Conservation (phyloP, 2,888 invertebrate genomes). For the Drosophila niveifrons region DNA sequence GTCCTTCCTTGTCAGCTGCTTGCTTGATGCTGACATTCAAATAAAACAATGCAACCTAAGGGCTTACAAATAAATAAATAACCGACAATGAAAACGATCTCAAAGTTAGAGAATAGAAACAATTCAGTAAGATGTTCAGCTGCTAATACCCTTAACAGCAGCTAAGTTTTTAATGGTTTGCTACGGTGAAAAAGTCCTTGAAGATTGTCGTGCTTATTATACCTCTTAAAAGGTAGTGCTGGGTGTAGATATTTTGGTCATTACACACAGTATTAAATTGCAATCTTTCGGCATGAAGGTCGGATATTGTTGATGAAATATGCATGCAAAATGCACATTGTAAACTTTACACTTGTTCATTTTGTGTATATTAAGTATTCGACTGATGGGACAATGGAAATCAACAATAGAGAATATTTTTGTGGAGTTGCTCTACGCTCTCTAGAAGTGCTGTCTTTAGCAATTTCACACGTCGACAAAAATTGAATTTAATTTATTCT, state of each 20-base stretch:
- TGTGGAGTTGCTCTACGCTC: not conserved
- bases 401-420: constrained; percentile 8
- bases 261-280: not conserved
- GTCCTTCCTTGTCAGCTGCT: constrained; percentile 17
- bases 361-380: not conserved
- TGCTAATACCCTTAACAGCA: constrained; percentile 3
- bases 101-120: not conserved
- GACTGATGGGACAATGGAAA: not conserved
- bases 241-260: constrained; percentile 2
- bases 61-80: constrained; percentile 28
- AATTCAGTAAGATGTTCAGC: not conserved
- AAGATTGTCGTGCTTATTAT: not conserved
- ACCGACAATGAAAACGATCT: constrained; percentile 2
- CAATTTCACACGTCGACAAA: constrained; percentile 73
- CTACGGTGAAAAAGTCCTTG: not conserved
- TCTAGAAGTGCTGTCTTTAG: constrained; percentile 44
- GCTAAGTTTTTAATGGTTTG: not conserved
- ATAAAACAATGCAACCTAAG: constrained; percentile 20
- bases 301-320: constrained; percentile 20
- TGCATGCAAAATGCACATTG: constrained; percentile 6
- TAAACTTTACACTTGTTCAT: constrained; percentile 1
- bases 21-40: not conserved
- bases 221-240: not conserved
- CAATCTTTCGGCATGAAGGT: constrained; percentile 8
- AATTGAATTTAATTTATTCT: constrained; percentile 73